Conservation (phyloP, 2,113 vertebrate genomes). For the Nymphicus hollandicus region DNA sequence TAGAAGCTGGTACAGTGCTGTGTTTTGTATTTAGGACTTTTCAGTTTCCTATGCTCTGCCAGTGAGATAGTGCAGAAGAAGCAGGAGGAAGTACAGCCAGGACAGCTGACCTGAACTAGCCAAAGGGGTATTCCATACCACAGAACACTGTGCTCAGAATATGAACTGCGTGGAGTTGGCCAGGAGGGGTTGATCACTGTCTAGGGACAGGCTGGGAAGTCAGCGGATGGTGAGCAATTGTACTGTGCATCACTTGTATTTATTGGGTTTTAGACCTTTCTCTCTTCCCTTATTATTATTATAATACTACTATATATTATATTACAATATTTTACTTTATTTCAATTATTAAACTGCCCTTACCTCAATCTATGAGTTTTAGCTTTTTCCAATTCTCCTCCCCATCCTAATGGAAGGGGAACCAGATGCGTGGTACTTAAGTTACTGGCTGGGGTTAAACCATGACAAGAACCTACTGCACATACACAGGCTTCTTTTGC, state of each 20-base stretch:
- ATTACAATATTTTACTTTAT: neutral
- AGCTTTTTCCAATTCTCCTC: neutral
- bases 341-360: neutral
- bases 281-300: neutral
- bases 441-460: neutral
- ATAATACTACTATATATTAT: neutral
- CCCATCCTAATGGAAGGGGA: neutral
- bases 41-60: neutral
- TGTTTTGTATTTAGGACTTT: neutral
- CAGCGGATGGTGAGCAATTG: neutral
- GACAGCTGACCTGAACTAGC: neutral
- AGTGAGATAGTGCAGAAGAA: neutral
- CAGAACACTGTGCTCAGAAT: neutral
- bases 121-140: neutral
- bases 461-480: neutral
- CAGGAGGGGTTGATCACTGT: neutral
- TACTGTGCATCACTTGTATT: neutral
- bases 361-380: neutral
- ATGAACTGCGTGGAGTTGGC: neutral
- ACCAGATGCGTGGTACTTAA: neutral
- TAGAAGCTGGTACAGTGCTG: neutral
- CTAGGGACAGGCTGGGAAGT: neutral
- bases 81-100: neutral
- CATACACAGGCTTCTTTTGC: neutral
- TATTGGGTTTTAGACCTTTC: neutral